A percentile compares a stretch with the other conserved stretches of the same genome.
Evolutionary conservation across 2,888 invertebrate genomes (phyloP).

Genomic region (Stenchaetothrips biformis): DNA sequence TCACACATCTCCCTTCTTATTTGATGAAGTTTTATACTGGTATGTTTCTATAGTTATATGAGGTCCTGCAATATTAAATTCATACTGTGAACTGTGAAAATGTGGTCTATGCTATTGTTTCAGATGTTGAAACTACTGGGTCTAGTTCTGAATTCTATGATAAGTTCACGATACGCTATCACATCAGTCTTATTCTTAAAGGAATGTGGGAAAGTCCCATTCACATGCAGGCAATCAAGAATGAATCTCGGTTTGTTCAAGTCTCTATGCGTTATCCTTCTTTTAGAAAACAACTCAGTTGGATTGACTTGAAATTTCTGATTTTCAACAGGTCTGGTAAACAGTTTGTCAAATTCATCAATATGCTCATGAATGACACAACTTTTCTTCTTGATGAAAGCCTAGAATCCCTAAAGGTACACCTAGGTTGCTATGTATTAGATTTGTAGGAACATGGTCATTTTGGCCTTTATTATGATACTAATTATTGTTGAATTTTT

Average conservation of each 20-base stretch:
- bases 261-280: background rate
- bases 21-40: conserved; percentile 96
- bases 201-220: conserved; percentile 90
- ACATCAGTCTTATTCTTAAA: conserved; percentile 94
- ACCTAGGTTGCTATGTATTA: background rate
- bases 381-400: conserved; percentile 96
- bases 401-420: conserved; percentile 72
- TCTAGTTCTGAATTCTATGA: conserved; percentile 98
- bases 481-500: conserved; percentile 30
- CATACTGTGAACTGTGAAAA: conserved; percentile 11
- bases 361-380: conserved; percentile 98
- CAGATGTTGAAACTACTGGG: conserved; percentile 92
- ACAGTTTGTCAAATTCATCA: conserved; percentile 93
- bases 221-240: conserved; percentile 80
- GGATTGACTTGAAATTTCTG: background rate
- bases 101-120: conserved; percentile 33
- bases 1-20: conserved; percentile 75
- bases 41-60: conserved; percentile 38
- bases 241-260: conserved; percentile 63
- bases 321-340: conserved; percentile 62
- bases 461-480: conserved; percentile 26
- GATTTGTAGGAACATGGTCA: background rate
- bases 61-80: background rate
- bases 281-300: conserved; percentile 28
- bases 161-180: conserved; percentile 97